Percentiles rank a stretch among this genome's conserved stretches.
These are phyloP conservation scores for Bembecia ichneumoniformis DNA, from an alignment of 2,888 invertebrate genomes.

Conservation along the genomic window DNA sequence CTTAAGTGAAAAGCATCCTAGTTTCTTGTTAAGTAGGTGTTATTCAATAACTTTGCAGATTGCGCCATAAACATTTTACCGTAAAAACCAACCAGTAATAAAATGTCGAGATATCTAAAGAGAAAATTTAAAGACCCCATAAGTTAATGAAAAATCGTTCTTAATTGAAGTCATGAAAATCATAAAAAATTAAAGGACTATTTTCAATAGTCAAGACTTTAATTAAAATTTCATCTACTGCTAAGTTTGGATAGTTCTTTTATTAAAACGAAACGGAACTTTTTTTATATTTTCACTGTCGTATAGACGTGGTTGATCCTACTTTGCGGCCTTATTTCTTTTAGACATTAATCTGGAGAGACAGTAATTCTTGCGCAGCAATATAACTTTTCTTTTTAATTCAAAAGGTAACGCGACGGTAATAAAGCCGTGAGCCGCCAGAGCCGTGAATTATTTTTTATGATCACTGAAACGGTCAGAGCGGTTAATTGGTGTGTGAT, in stretches of 20 bases:
- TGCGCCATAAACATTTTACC: no score
- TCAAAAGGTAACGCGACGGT: background rate
- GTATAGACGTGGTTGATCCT: background rate
- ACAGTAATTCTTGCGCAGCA: background rate
- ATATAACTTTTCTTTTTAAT: background rate
- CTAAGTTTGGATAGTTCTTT: no score
- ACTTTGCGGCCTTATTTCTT: background rate
- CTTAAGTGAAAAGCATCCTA: no score
- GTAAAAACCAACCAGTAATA: no score
- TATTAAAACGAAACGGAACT: no score
- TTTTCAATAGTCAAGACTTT: no score
- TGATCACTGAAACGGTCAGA: slow-evolving; percentile 27
- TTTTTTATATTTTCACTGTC: no score
- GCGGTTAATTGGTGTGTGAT: slow-evolving; percentile 30
- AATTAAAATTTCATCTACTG: no score
- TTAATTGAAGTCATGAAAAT: background rate
- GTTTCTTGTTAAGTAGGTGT: no score
- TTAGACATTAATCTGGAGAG: background rate
- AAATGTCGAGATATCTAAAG: no score
- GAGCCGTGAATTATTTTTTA: slow-evolving; percentile 28
- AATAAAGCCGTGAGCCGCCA: slow-evolving; percentile 11
- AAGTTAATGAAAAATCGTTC: background rate
- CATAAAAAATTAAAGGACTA: background rate
- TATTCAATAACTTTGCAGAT: no score
- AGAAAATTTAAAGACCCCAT: background rate